Percentiles rank a stretch among this genome's conserved stretches.
phyloP scores from a whole-genome alignment of 1,140 invertebrate species.

The Eurosta solidaginis region DNA sequence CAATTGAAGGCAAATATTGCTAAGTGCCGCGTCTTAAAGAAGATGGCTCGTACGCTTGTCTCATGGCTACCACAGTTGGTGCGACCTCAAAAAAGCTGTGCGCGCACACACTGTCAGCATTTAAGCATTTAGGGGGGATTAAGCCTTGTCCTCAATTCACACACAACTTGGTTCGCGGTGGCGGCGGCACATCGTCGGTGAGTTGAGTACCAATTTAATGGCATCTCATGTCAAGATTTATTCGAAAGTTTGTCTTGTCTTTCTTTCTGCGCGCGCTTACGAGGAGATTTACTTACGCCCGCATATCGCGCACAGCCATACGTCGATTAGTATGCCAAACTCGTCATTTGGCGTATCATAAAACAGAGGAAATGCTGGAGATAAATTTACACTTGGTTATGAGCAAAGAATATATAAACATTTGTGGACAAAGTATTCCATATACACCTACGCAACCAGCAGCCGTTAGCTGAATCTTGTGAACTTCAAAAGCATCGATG shows the following conservation, averaged over 20 bases:
- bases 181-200: no score
- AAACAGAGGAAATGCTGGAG: conserved; percentile 13
- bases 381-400: conserved; percentile 7
- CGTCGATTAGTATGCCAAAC: neutral
- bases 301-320: conserved; percentile 4
- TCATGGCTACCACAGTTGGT: neutral
- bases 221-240: conserved; percentile 28
- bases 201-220: conserved; percentile 28
- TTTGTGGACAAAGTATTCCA: neutral
- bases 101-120: neutral
- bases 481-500: neutral
- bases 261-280: neutral
- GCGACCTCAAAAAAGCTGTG: neutral
- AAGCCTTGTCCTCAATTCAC: no score
- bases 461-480: neutral
- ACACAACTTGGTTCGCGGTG: no score
- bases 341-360: conserved; percentile 27
- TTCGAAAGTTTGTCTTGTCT: conserved; percentile 22
- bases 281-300: conserved; percentile 15
- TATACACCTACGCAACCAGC: neutral
- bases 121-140: no score
- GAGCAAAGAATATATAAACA: neutral
- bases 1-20: neutral
- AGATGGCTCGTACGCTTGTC: neutral
- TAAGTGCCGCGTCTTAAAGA: neutral